Conservation (phyloP, 2,888 invertebrate species). For the Ferdinandea cuprea region DNA sequence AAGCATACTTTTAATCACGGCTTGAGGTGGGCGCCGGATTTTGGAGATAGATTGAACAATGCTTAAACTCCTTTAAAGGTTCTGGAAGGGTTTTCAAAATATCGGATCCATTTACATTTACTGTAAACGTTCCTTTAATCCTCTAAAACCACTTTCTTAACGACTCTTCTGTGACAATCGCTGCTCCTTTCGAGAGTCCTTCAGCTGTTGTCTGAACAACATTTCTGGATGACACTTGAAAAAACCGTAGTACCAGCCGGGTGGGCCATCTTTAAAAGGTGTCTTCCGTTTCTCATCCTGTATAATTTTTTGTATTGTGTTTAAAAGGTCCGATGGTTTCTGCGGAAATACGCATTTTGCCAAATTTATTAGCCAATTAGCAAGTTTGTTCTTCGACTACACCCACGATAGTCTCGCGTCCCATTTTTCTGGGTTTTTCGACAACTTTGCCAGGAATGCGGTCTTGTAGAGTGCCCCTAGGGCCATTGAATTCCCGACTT, state of each 20-base stretch:
- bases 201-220: constrained; percentile 47
- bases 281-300: not conserved
- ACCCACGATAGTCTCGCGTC: too few species aligned
- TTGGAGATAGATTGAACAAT: not conserved
- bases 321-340: not conserved
- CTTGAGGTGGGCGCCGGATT: too few species aligned
- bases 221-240: constrained; percentile 43
- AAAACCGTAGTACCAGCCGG: constrained; percentile 59
- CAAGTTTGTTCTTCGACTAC: not conserved
- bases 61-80: constrained; percentile 51
- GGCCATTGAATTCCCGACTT: too few species aligned
- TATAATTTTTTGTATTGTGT: constrained; percentile 1
- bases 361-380: not conserved
- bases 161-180: too few species aligned
- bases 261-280: too few species aligned
- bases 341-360: not conserved
- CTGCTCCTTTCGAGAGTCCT: too few species aligned
- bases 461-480: too few species aligned
- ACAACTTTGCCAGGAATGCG: too few species aligned
- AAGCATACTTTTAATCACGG: too few species aligned
- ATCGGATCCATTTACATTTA: constrained; percentile 7
- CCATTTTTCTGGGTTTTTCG: too few species aligned
- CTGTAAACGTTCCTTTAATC: constrained; percentile 1
- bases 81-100: constrained; percentile 30
- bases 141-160: constrained; percentile 43